These are phyloP conservation scores for Cotesia glomerata DNA, from an alignment of 1,140 invertebrate genomes.

Conservation along the genomic window DNA sequence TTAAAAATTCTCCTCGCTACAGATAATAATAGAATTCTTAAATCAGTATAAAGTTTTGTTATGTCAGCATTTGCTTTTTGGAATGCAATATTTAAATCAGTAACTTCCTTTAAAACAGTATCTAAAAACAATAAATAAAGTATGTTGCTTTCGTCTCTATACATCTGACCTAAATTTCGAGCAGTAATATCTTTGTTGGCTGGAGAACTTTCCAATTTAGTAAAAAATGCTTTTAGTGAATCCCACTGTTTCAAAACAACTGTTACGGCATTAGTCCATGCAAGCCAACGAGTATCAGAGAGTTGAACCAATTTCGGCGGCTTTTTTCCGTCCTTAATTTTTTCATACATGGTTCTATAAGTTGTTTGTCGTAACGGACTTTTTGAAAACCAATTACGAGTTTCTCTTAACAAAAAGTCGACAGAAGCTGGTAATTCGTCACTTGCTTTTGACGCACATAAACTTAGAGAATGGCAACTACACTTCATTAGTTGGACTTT, in stretches of 20 bases:
- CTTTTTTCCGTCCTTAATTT: slow-evolving; percentile 39
- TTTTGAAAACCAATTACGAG: neutral
- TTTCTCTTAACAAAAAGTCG: neutral
- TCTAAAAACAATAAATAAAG: slow-evolving; percentile 34
- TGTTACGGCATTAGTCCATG: slow-evolving; percentile 40
- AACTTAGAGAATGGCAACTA: slow-evolving; percentile 42
- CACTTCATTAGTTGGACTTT: slow-evolving; percentile 42
- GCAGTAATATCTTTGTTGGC: too few relatives aligned
- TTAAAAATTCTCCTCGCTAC: slow-evolving; percentile 35
- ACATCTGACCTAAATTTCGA: slow-evolving; percentile 34
- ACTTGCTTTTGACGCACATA: slow-evolving; percentile 40
- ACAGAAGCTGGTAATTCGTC: slow-evolving; percentile 25
- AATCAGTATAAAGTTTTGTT: slow-evolving; percentile 31
- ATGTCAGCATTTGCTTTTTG: slow-evolving; percentile 39
- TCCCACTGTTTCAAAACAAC: slow-evolving; percentile 49
- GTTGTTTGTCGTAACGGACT: neutral
- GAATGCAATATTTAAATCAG: slow-evolving; percentile 37
- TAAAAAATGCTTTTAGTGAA: slow-evolving; percentile 50
- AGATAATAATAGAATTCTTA: slow-evolving; percentile 31
- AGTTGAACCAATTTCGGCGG: slow-evolving; percentile 50
- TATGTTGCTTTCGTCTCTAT: slow-evolving; percentile 36
- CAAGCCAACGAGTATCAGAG: slow-evolving; percentile 53
- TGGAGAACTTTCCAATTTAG: too few relatives aligned
- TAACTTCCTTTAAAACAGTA: slow-evolving; percentile 36
- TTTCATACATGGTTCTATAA: neutral